phyloP scores from a whole-genome alignment of 2,113 vertebrate genomes.

The Alligator mississippiensis region DNA sequence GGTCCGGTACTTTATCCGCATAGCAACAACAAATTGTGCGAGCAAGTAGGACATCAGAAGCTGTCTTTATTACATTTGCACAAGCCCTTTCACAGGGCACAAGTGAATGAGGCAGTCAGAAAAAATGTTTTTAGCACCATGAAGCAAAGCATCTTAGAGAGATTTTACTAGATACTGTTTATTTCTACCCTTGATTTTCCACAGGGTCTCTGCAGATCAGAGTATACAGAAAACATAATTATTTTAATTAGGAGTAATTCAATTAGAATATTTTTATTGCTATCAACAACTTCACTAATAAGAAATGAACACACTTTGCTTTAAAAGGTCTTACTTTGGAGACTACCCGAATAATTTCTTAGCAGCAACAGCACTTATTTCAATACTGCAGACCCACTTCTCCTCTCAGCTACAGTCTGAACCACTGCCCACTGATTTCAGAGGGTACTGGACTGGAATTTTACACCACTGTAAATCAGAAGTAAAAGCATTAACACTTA shows the following conservation, averaged over 20 bases:
- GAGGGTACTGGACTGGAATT: background rate
- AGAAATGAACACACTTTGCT: slow-evolving; percentile 70
- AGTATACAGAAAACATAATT: slow-evolving; percentile 76
- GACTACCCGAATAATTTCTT: slow-evolving; percentile 46
- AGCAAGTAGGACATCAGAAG: background rate
- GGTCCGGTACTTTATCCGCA: background rate
- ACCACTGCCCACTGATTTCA: background rate
- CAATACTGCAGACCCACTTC: slow-evolving; percentile 43
- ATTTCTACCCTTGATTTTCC: slow-evolving; percentile 68
- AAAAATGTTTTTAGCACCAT: slow-evolving; percentile 17
- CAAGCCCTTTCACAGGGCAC: background rate
- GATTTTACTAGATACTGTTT: slow-evolving; percentile 66
- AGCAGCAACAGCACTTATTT: slow-evolving; percentile 46
- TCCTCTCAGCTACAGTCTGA: slow-evolving; percentile 20
- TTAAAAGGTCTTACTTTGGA: slow-evolving; percentile 58
- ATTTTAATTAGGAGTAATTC: slow-evolving; percentile 77
- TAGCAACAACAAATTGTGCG: background rate
- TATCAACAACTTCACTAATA: slow-evolving; percentile 73
- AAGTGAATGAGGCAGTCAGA: background rate
- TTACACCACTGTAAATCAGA: background rate
- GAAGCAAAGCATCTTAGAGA: slow-evolving; percentile 38
- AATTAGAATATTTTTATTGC: slow-evolving; percentile 73
- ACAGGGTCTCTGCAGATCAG: slow-evolving; percentile 69
- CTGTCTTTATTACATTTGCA: background rate
- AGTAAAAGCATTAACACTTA: background rate